Base-by-base conservation (phyloP, 2,888 invertebrate species). In the Lycophotia porphyrea region DNA sequence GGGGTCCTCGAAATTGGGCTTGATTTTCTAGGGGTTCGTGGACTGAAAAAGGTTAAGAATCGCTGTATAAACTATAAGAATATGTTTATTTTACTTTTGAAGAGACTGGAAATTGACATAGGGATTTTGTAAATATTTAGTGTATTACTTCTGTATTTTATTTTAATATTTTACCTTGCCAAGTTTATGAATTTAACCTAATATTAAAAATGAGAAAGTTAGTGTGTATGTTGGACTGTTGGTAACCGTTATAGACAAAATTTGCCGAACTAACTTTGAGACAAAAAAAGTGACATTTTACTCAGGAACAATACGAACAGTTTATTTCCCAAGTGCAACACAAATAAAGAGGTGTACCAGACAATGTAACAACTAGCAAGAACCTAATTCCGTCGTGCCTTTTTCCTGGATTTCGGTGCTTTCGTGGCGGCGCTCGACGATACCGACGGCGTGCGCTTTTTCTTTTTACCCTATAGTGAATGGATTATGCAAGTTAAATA, bases 301-400 rank as follows among this genome's bases (percentile, higher is more conserved):
- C 15, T 31, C 27, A 36, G 7, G 11, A 1, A 1, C 36, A 74
- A 74, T 34, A 18, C 15, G 13, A 4, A 31, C 47, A n/a, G 18
- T 63, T 44, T 55, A 74, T 71, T 71, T 72, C 63, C 36, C 76
- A 81, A 80, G 66, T 85, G 74, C 86, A 81, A 80, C 87, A 85
- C 65, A 64, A n/a, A 31, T 49, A 39, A 27, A 24, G 47, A 39
- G 31, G n/a, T 4, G 39, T 66, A 27, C 42, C 55, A 55, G 67
- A 74, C 73, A 75, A 77, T 68, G 77, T 81, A 76, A 55, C 76
- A 84, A 78, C 76, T 81, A 78, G 61, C 61, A 84, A 72, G 81
- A 91, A 92, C 92, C 92, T 93, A 93, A 88, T 90, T 84, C 69
- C 89, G 87, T 36, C 90, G 91, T 83, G 87, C 78, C 87, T 90